Conservation (phyloP, 2,113 vertebrate species). For the Hypanus sabinus region DNA sequence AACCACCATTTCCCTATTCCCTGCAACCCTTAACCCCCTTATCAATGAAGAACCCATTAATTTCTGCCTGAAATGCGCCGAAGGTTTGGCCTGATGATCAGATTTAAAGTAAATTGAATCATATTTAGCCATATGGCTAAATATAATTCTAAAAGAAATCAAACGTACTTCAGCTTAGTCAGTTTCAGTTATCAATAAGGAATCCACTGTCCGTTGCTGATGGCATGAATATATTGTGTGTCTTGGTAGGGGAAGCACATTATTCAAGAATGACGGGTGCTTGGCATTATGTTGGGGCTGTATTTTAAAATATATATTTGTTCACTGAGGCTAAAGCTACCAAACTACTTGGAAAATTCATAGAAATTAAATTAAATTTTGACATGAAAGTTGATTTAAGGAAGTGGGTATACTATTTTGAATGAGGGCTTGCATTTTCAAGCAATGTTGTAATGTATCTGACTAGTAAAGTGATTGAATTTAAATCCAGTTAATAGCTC, state of each 20-base stretch:
- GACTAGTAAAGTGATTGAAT: neutral
- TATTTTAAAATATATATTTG: neutral
- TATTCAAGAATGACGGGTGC: neutral
- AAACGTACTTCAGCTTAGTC: neutral
- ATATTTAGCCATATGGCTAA: too few species aligned
- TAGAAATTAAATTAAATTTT: neutral
- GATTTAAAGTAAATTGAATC: neutral
- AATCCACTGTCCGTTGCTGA: neutral
- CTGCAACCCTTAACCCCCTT: too few species aligned
- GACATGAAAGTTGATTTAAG: neutral
- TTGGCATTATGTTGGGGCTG: neutral
- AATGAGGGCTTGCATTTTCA: neutral
- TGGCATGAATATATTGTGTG: too few species aligned
- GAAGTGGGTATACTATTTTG: neutral
- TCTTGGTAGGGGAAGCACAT: neutral
- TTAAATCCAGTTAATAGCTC: neutral
- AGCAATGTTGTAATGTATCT: neutral
- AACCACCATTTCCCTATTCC: too few species aligned
- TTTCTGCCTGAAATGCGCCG: too few species aligned
- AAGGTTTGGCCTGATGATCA: too few species aligned
- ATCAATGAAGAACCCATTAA: too few species aligned
- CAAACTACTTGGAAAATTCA: neutral
- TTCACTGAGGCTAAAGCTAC: neutral
- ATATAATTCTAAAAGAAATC: neutral
- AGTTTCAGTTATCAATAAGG: neutral